A percentile compares a stretch with the other conserved stretches of the same genome.
Evolutionary conservation across 2,888 invertebrate species (phyloP).

Genomic region (Keiferia lycopersicella): DNA sequence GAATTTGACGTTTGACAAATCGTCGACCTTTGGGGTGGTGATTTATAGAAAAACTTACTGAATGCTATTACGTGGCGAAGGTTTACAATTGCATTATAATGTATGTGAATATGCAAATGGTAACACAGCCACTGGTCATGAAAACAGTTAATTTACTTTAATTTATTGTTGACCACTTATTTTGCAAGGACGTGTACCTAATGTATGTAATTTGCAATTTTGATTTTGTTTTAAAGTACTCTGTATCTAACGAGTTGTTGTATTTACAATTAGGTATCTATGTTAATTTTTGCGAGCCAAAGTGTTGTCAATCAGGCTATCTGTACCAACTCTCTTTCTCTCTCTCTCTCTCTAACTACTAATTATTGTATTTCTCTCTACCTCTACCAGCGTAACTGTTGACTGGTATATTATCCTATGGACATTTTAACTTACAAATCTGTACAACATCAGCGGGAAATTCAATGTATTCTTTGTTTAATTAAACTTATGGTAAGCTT

Average conservation of each 20-base stretch:
- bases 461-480: too few relatives aligned
- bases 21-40: conserved; percentile 38
- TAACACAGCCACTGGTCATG: too few relatives aligned
- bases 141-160: not conserved
- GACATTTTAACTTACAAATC: too few relatives aligned
- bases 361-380: too few relatives aligned
- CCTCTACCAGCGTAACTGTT: too few relatives aligned
- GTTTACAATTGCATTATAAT: conserved; percentile 11
- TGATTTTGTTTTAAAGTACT: not conserved
- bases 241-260: not conserved
- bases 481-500: too few relatives aligned
- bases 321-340: too few relatives aligned
- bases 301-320: not conserved
- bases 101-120: not conserved
- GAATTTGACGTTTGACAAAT: conserved; percentile 42
- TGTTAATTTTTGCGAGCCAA: not conserved
- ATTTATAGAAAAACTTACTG: conserved; percentile 41
- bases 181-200: conserved; percentile 17
- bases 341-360: too few relatives aligned
- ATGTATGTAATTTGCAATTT: conserved; percentile 21
- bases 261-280: not conserved
- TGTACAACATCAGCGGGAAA: too few relatives aligned
- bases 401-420: too few relatives aligned
- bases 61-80: conserved; percentile 31
- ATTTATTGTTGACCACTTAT: not conserved